phyloP scores from a whole-genome alignment of 2,888 invertebrate species.

The Lasioglossum marginatum region DNA sequence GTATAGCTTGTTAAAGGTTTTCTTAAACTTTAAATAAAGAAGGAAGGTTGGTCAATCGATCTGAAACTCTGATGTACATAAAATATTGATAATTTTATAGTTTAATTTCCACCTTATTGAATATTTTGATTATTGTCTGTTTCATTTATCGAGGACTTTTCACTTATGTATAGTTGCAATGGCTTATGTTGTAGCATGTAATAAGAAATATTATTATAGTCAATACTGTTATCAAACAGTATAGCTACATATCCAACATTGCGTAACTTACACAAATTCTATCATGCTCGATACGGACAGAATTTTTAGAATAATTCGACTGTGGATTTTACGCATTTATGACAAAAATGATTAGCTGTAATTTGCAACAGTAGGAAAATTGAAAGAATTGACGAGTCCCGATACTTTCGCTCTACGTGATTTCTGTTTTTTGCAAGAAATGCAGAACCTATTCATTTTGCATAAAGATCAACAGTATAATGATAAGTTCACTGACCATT shows the following conservation, averaged over 20 bases:
- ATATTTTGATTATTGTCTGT: neutral
- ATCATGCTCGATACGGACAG: neutral
- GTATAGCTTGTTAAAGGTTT: neutral
- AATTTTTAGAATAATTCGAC: neutral
- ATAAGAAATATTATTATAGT: too few relatives aligned
- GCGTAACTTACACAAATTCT: too few relatives aligned
- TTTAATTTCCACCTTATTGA: neutral
- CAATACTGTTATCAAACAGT: too few relatives aligned
- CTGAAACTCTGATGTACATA: neutral
- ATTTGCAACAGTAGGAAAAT: too few relatives aligned
- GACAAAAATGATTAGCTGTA: neutral
- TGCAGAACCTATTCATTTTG: neutral
- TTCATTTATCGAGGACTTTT: neutral
- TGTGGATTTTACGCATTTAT: neutral
- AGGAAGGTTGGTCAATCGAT: neutral
- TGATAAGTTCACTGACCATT: neutral
- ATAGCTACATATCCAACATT: too few relatives aligned
- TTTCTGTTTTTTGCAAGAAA: neutral
- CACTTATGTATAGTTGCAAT: too few relatives aligned
- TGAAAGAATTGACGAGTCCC: too few relatives aligned
- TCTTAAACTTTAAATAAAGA: neutral
- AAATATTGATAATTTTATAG: neutral
- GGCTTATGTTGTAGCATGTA: too few relatives aligned
- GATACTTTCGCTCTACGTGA: neutral
- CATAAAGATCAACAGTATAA: neutral